A percentile compares a stretch with the other conserved stretches of the same genome.
phyloP scores from a whole-genome alignment of 2,888 invertebrate genomes.

The Lycaena phlaeas region DNA sequence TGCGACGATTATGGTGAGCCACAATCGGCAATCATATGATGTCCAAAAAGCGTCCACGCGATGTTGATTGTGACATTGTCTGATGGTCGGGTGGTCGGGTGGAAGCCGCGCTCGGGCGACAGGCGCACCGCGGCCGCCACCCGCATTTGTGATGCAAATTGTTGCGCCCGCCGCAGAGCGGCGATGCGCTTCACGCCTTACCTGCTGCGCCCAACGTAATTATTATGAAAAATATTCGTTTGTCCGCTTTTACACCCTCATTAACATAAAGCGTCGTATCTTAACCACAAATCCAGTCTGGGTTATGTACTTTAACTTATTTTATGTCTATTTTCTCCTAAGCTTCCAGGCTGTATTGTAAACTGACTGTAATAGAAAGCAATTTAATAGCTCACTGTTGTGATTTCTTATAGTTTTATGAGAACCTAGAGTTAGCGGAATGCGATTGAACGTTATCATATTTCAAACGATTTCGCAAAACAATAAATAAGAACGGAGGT shows the following conservation, averaged over 20 bases:
- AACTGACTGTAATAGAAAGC: slow-evolving; percentile 40
- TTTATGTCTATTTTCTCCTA: slow-evolving; percentile 31
- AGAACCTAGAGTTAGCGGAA: slow-evolving; percentile 48
- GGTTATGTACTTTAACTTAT: slow-evolving; percentile 7
- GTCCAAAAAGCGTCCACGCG: slow-evolving; percentile 67
- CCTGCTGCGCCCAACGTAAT: slow-evolving; percentile 56
- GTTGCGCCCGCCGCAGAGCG: slow-evolving; percentile 38
- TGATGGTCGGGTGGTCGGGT: slow-evolving; percentile 43
- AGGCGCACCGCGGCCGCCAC: slow-evolving; percentile 45
- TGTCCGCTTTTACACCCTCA: slow-evolving; percentile 43
- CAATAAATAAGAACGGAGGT: slow-evolving; percentile 68
- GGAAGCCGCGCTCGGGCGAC: slow-evolving; percentile 34
- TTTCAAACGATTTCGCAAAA: slow-evolving; percentile 72
- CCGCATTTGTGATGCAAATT: slow-evolving; percentile 47
- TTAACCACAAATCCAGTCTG: slow-evolving; percentile 12
- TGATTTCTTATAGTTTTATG: slow-evolving; percentile 61
- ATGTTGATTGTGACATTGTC: slow-evolving; percentile 72
- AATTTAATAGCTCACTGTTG: slow-evolving; percentile 57
- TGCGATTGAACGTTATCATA: slow-evolving; percentile 64
- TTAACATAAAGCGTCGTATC: slow-evolving; percentile 41
- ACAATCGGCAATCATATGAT: slow-evolving; percentile 67
- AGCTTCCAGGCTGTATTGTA: slow-evolving; percentile 35
- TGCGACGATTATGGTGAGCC: slow-evolving; percentile 43
- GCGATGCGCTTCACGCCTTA: slow-evolving; percentile 53
- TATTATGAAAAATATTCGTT: slow-evolving; percentile 69